Conservation (phyloP, 2,797 vertebrate species). For the Acrossocheilus wenchowensis region DNA sequence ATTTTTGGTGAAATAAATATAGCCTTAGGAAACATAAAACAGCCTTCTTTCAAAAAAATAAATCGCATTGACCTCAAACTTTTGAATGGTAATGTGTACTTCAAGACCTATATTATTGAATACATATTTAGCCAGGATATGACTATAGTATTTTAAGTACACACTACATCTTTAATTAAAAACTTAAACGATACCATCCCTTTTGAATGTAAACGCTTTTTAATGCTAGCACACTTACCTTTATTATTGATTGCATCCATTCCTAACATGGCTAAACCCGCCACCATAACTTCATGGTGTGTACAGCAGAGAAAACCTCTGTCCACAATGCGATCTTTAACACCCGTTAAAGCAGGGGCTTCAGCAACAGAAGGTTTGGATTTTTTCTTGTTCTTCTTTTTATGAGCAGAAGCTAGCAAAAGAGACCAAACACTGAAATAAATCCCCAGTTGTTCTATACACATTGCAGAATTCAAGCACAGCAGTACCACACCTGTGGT, state of each 20-base stretch:
- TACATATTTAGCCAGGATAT: neutral
- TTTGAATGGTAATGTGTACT: too few relatives aligned
- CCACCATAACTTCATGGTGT: constrained; percentile 95
- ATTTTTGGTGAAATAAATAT: too few relatives aligned
- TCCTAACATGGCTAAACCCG: constrained; percentile 85
- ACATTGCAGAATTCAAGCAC: neutral
- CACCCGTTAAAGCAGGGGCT: constrained; percentile 5
- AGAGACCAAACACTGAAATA: constrained; percentile 5
- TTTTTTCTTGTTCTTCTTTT: constrained; percentile 83
- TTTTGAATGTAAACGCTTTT: neutral
- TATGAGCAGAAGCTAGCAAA: constrained; percentile 74
- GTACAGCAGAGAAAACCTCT: constrained; percentile 92
- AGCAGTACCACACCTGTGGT: constrained; percentile 59
- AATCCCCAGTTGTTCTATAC: neutral
- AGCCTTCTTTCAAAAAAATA: too few relatives aligned
- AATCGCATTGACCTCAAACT: too few relatives aligned
- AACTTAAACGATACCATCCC: neutral
- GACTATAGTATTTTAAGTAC: neutral
- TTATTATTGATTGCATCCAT: constrained; percentile 72
- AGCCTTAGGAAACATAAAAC: too few relatives aligned
- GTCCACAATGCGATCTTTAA: constrained; percentile 74
- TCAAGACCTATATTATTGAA: too few relatives aligned
- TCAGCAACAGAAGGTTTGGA: constrained; percentile 64
- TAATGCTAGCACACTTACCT: constrained; percentile 72
- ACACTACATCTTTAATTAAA: neutral